A percentile compares a stretch with the other conserved stretches of the same genome.
These are phyloP conservation scores for Bergia sp. DNA, from an alignment of 92 coral and sea anemone genomes.

Conservation along the genomic window DNA sequence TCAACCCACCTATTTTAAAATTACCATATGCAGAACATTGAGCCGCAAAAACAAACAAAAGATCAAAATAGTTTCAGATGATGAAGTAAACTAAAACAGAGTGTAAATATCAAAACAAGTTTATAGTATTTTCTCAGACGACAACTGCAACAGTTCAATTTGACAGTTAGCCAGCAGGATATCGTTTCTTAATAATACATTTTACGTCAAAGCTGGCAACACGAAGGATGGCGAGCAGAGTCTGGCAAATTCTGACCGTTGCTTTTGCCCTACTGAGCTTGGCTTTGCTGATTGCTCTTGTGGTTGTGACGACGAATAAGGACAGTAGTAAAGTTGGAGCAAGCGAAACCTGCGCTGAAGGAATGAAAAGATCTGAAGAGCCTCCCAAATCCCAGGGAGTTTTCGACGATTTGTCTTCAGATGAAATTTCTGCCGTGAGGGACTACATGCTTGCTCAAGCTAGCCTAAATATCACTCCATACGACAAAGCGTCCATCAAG, in stretches of 20 bases:
- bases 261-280: slow-evolving; percentile 3
- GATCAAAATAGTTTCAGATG: too few species aligned
- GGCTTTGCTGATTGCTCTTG: slow-evolving; percentile 1
- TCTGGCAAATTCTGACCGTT: slow-evolving; percentile 4
- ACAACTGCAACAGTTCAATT: too few species aligned
- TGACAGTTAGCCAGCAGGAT: too few species aligned
- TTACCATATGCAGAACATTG: too few species aligned
- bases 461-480: slow-evolving; percentile 52
- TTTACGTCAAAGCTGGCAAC: background rate
- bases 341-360: background rate
- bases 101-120: too few species aligned
- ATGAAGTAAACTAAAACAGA: too few species aligned
- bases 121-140: too few species aligned
- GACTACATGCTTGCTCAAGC: slow-evolving; percentile 60
- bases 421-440: slow-evolving; percentile 60
- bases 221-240: too few species aligned
- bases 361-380: background rate
- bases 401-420: slow-evolving; percentile 63
- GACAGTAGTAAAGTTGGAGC: too few species aligned
- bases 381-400: slow-evolving; percentile 54
- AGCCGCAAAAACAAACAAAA: too few species aligned
- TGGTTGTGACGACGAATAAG: background rate
- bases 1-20: too few species aligned
- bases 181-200: too few species aligned
- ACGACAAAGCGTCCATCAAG: slow-evolving; percentile 41